Evolutionary conservation across 2,888 invertebrate genomes (phyloP), one percentile per base, ranked within the genome.

Genomic region (Metallyticus violacea): DNA sequence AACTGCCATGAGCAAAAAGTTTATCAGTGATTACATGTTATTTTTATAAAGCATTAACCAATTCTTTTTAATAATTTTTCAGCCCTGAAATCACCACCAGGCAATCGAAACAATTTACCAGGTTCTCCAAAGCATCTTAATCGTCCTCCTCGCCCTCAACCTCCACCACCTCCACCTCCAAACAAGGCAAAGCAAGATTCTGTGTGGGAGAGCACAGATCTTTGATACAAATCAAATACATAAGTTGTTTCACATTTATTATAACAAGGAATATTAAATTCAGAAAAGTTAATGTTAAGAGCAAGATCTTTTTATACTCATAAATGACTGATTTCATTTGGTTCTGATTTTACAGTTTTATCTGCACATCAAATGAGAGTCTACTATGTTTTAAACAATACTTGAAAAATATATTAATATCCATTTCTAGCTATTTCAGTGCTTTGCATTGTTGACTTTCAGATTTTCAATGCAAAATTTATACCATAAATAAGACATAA

Each of bases 141-240:
- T 26, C 89, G 90, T 85, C 90, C 89, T 88, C 90, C 90, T 76
- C 90, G 90, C 87, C 90, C 92, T 1, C 92, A 92, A n/a, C 90
- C 89, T 78, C 91, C 92, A 78, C 92, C 92, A 85, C 91, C 90
- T 62, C 91, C 91, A 85, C 90, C 90, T 85, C 91, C 91, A 89
- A 85, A 87, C 62, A 87, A 88, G 88, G 86, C 89, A 26, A 90
- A 90, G 88, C 87, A 89, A 7, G 90, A 90, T 76, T 87, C 89
- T 9, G 76, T 79, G 2, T 85, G 79, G 26, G 91, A 92, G 86
- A 92, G 91, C 89, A 92, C 92, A 86, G 91, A 92, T 89, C 91
- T 92, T 89, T 92, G 90, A 90, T 88, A 79, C 27, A n/a, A 15
- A 22, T 15, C 40, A 62, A 62, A 62, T 62, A 4, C 4, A 15